Base-by-base conservation (phyloP, 2,113 vertebrate genomes). In the Psittacula cyanocephala region DNA sequence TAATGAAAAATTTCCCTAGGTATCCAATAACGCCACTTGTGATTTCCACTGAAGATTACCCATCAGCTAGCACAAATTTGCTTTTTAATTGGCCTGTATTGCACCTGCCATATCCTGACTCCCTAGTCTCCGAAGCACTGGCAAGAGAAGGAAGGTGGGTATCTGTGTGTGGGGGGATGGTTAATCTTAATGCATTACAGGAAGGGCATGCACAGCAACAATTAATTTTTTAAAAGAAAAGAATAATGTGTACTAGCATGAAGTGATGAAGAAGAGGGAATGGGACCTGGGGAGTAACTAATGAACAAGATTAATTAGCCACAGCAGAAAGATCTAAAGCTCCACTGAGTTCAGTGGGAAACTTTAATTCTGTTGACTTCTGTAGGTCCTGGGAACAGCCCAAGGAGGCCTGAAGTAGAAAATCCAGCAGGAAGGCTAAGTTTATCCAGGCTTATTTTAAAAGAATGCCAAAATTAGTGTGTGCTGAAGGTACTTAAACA, bases 1-100 rank as follows among this genome's bases (percentile, higher is more conserved):
- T 97, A 98, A 97, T 97, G 95, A 96, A 96, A 94, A 81, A 97
- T 97, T 97, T 91, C 97, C 97, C 97, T 83, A 97, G 97, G 82
- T 94, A 97, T 94, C 95, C 97, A 92, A 71, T 93, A 64, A 85
- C 84, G 92, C 96, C 95, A 33, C 97, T 93, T 92, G 97, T 95
- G 96, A 97, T 95, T 98, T 95, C 97, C 91, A 94, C 95, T 76
- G 95, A 95, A 97, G 96, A 98, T 98, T 97, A 97, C 94, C 97
- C 93, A 98, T 95, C 97, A 95, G 97, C 98, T 98, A 98, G 96
- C 86, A 93, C 93, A 97, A 96, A 97, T 98, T 98, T 98, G 97
- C 96, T 97, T 98, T 98, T 97, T 98, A 98, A 98, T 98, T 98
- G 98, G 95, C 72, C 95, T 93, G 95, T 35, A 80, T 81, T 49